phyloP scores from a whole-genome alignment of 2,888 invertebrate species.

The Tetragonula carbonaria region DNA sequence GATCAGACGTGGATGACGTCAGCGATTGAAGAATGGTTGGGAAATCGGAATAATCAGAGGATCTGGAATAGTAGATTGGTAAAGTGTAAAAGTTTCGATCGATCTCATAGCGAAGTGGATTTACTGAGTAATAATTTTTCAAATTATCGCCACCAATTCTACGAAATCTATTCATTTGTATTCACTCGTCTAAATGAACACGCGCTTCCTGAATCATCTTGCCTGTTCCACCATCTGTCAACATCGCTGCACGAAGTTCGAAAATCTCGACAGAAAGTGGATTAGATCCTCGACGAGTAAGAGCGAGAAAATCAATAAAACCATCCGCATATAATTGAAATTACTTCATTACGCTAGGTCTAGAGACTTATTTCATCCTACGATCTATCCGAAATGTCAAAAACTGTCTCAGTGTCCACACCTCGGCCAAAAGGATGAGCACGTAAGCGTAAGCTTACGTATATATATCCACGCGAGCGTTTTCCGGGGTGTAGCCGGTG shows the following conservation, averaged over 20 bases:
- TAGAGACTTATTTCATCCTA: too few relatives aligned
- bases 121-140: too few relatives aligned
- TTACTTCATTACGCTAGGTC: too few relatives aligned
- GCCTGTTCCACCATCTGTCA: too few relatives aligned
- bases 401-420: neutral
- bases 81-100: neutral
- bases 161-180: neutral
- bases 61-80: neutral
- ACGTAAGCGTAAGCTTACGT: neutral
- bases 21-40: constrained; percentile 5
- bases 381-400: neutral
- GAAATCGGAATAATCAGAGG: neutral
- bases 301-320: too few relatives aligned
- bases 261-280: too few relatives aligned
- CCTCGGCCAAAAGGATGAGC: neutral
- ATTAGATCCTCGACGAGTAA: too few relatives aligned
- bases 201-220: too few relatives aligned
- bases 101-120: too few relatives aligned
- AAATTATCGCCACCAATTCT: too few relatives aligned
- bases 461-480: constrained; percentile 33
- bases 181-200: neutral
- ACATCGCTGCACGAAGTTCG: too few relatives aligned
- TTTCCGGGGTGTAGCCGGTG: constrained; percentile 44
- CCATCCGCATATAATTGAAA: too few relatives aligned
- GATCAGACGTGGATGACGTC: neutral